Evolutionary conservation across 2,113 vertebrate genomes (phyloP).

Genomic region (Chionis minor): DNA sequence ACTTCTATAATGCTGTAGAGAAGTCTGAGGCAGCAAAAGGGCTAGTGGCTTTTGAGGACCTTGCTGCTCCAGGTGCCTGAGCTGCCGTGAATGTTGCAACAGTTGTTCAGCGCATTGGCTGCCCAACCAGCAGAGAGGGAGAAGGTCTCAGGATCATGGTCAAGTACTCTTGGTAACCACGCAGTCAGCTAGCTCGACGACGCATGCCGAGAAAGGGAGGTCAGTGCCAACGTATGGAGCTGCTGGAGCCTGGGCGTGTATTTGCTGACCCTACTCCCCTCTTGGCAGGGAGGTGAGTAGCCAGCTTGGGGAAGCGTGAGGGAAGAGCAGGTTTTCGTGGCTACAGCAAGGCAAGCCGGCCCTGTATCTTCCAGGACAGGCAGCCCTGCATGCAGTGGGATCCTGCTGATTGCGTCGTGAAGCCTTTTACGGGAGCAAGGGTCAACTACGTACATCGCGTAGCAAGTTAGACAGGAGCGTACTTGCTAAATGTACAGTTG

Average conservation of each 20-base stretch:
- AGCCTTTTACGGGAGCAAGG: not conserved
- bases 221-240: not conserved
- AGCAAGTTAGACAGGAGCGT: not conserved
- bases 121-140: not conserved
- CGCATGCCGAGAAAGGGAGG: not conserved
- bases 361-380: not conserved
- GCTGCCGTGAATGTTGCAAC: not conserved
- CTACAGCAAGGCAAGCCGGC: not conserved
- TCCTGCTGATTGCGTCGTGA: not conserved
- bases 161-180: accelerated
- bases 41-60: not conserved
- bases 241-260: not conserved
- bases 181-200: not conserved
- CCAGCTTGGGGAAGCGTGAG: not conserved
- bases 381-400: not conserved
- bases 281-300: not conserved
- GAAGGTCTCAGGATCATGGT: not conserved
- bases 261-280: not conserved
- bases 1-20: not conserved
- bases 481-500: not conserved
- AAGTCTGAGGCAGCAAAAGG: not conserved
- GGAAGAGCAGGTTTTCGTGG: not conserved
- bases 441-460: not conserved
- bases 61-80: not conserved
- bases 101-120: not conserved